Base-by-base conservation (phyloP, 2,888 invertebrate species). In the Ichneumoninae sp. region DNA sequence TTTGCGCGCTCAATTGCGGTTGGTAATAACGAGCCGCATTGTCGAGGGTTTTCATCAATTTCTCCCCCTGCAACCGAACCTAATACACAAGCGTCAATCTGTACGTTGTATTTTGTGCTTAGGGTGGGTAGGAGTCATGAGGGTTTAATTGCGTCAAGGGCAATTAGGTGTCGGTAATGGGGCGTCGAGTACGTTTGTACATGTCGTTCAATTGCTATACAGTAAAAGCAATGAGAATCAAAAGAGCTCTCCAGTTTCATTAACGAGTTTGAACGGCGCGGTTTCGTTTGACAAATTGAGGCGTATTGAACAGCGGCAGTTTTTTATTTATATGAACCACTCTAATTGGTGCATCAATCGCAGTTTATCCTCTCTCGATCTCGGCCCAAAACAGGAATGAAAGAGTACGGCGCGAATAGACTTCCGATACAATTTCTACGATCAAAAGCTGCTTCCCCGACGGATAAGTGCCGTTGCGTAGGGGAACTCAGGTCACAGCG, bases 121-220 rank as follows among this genome's bases (percentile, higher is more conserved):
- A 73, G 40, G 73, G 66, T 50, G 13, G 22, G 22, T 4, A 69
- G 73, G 19, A 65, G 52, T 78, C 73, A 22, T 22, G 57, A 57
- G 71, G 71, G 71, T 78, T 66, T 68, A 74, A 83, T 83, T 83
- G 68, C 77, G 60, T 63, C 50, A 50, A 19, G 13, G 63, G 73
- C 73, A 83, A 83, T 83, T 73, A 74, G 50, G 54, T 60, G 66
- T 77, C 52, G 77, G 33, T 57, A 77, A 76, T 57, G 57, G 73
- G 73, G 57, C 40, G 66, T 74, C 65, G 71, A 22, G 26, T 26
- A 13, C 57, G 57, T 8, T 57, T 57, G 26, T 57, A 7, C 52
- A 7, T 19, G 19, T 19, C 7, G 57, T 22, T 26, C 57, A 22
- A 57, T 4, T 22, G 22, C 22, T 19, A 54, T 22, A 10, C 22